A percentile compares a stretch with the other conserved stretches of the same genome.
These are phyloP conservation scores for Sylvia borin DNA, from an alignment of 2,797 vertebrate species.

Conservation along the genomic window DNA sequence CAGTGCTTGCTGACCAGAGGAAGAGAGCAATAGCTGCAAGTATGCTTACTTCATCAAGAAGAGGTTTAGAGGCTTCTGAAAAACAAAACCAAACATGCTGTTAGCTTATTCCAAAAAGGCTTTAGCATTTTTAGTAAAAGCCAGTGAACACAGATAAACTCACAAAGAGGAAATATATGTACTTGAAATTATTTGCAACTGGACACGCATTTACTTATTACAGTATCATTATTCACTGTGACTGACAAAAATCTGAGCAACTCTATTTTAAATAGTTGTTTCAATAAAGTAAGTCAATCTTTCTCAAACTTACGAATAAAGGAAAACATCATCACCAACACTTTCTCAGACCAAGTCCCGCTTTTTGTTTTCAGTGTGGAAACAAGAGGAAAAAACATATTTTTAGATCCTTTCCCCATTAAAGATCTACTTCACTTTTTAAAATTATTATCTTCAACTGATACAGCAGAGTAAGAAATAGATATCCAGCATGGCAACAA, in stretches of 20 bases:
- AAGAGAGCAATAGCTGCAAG: conserved; percentile 94
- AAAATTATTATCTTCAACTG: background rate
- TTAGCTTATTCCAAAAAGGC: conserved; percentile 1
- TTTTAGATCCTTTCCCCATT: background rate
- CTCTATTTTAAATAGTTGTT: background rate
- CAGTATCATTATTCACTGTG: background rate
- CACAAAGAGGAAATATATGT: background rate
- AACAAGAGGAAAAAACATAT: background rate
- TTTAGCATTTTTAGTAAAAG: conserved; percentile 14
- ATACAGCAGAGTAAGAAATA: background rate
- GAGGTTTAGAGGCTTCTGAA: conserved; percentile 84
- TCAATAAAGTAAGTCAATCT: background rate
- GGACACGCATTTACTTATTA: background rate
- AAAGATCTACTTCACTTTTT: background rate
- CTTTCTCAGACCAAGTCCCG: background rate
- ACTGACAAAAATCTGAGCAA: background rate
- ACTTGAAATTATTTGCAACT: background rate
- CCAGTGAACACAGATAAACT: background rate
- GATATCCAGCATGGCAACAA: background rate
- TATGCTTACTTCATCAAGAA: conserved; percentile 92
- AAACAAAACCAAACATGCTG: background rate
- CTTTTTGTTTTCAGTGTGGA: background rate
- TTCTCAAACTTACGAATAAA: background rate
- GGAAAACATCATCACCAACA: background rate
- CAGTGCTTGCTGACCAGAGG: conserved; percentile 89